A percentile compares a stretch with the other conserved stretches of the same genome.
These are phyloP conservation scores for Caenorhabditis tropicalis DNA, from an alignment of 1,140 invertebrate species.

Conservation along the genomic window DNA sequence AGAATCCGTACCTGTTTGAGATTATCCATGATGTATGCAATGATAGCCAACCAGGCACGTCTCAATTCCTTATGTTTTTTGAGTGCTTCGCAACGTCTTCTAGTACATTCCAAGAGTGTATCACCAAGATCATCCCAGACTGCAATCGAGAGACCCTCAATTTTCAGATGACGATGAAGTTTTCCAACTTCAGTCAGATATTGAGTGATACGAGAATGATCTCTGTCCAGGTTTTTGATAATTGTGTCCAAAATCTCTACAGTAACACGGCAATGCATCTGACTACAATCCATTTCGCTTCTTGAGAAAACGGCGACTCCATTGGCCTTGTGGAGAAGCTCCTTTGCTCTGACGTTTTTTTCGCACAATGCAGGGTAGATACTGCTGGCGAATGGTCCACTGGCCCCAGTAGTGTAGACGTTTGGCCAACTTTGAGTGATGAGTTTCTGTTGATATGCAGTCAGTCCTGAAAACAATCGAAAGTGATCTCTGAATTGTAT, in stretches of 20 bases:
- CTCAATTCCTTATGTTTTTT: constrained; percentile 65
- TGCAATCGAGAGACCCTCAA: constrained; percentile 57
- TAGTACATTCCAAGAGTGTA: constrained; percentile 58
- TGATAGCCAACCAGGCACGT: constrained; percentile 64
- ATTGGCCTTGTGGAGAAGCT: constrained; percentile 63
- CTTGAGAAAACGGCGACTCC: constrained; percentile 64
- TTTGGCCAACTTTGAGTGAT: constrained; percentile 67
- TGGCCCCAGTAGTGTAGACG: constrained; percentile 63
- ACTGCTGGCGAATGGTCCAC: constrained; percentile 59
- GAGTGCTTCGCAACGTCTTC: constrained; percentile 58
- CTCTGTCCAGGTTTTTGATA: constrained; percentile 60
- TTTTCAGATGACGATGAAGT: constrained; percentile 57
- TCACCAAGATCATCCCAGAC: constrained; percentile 67
- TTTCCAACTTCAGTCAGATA: constrained; percentile 59
- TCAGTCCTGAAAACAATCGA: constrained; percentile 52
- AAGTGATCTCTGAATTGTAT: not conserved
- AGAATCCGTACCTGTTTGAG: constrained; percentile 57
- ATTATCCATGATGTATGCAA: constrained; percentile 66
- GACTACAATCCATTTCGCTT: constrained; percentile 61
- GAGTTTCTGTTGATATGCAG: constrained; percentile 63
- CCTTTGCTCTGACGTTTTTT: constrained; percentile 62
- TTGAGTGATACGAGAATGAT: constrained; percentile 53
- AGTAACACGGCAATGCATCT: constrained; percentile 63
- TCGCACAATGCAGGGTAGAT: constrained; percentile 55
- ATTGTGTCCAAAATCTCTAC: constrained; percentile 62